Base-by-base conservation (phyloP, 1,140 invertebrate genomes). In the Drosophila cardini region DNA sequence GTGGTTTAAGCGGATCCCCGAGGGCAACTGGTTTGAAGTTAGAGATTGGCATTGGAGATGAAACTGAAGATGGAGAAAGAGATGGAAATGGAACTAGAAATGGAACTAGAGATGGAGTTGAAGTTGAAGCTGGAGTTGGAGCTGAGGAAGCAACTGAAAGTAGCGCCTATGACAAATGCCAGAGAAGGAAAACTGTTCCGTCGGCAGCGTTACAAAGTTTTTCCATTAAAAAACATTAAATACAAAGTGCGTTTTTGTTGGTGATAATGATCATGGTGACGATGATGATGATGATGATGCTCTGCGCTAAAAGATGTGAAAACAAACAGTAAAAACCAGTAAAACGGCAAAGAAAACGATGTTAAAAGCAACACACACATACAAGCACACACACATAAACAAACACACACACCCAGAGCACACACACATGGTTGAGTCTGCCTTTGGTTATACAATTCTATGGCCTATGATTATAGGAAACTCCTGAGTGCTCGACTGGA, bases 161-260 rank as follows among this genome's bases (percentile, higher is more conserved):
- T 56, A 26, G 74, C 52, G 74, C 74, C 74, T 77, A 77, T 77
- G 75, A 77, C 71, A 74, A 77, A 74, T 74, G 75, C 75, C 43
- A 48, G 53, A 21, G 46, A 53, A 69, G 60, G 71, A 70, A 77
- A 77, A 74, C 71, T 70, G 64, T 62, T 73, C 58, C 65, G 52
- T 32, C 42, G 53, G 58, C 62, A 43, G 75, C 65, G 62, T 74
- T 74, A 77, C 75, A 77, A 77, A 77, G 75, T 77, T 77, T 77
- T 77, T 77, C 75, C 75, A 77, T 77, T 77, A 77, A 77, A 77
- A 77, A 77, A 77, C 75, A 77, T 77, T 77, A 77, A 77, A 74
- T 77, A 77, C 71, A 74, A 77, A 77, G 75, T 77, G 75, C 75
- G 75, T 77, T 76, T 38, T 69, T 72, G 73, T 34, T 65, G 34